A percentile compares a stretch with the other conserved stretches of the same genome.
Evolutionary conservation across 2,113 vertebrate genomes (phyloP).

Genomic region (Hipposideros armiger): DNA sequence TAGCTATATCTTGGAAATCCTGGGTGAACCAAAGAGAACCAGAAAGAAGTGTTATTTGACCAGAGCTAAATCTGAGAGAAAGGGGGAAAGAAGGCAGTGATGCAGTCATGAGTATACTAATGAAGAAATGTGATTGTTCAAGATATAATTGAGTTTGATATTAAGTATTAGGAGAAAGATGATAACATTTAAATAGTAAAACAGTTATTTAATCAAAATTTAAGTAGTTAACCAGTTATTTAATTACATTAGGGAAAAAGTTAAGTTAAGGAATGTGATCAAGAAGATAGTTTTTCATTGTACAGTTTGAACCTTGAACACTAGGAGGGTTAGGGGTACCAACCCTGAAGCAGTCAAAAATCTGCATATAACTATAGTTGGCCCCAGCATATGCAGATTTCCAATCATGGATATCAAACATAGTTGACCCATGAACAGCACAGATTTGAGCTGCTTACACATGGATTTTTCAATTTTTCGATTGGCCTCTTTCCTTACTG

Average conservation of each 20-base stretch:
- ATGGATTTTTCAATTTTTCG: neutral
- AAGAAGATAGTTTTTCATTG: neutral
- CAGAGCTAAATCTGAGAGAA: neutral
- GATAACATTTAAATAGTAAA: neutral
- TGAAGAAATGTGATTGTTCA: neutral
- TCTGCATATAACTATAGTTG: neutral
- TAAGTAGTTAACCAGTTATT: constrained; percentile 30
- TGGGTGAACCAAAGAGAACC: constrained; percentile 26
- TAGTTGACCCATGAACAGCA: neutral
- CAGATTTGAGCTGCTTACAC: neutral
- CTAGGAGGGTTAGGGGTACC: neutral
- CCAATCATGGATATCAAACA: too few species aligned
- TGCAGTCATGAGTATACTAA: neutral
- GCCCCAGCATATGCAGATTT: neutral
- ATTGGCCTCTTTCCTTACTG: neutral
- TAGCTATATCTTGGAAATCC: constrained; percentile 3
- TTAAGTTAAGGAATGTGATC: neutral
- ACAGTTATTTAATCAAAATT: neutral
- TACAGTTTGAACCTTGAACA: neutral
- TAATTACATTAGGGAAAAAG: neutral
- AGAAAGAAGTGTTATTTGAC: constrained; percentile 1
- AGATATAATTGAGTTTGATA: neutral
- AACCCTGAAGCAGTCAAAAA: neutral
- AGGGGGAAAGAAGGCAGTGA: neutral
- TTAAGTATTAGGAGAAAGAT: constrained; percentile 11